phyloP scores from a whole-genome alignment of 2,797 vertebrate species.

The Thamnophis elegans region DNA sequence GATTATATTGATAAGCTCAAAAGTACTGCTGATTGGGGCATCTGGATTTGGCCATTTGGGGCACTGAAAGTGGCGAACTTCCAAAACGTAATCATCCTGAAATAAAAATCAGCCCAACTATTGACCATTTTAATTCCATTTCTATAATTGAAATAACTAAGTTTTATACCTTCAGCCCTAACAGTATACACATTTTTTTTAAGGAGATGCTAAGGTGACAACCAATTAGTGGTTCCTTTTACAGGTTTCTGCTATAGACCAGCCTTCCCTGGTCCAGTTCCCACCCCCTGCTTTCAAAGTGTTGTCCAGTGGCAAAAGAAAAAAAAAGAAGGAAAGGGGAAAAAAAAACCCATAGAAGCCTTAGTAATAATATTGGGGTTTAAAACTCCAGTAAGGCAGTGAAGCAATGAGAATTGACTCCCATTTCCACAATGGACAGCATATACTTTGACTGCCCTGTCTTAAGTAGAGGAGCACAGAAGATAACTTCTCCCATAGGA shows the following conservation, averaged over 20 bases:
- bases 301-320: neutral
- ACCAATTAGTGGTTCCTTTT: neutral
- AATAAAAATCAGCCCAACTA: conserved; percentile 37
- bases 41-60: conserved; percentile 98
- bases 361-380: neutral
- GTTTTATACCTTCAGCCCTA: neutral
- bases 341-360: neutral
- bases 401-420: neutral
- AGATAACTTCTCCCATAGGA: neutral
- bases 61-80: conserved; percentile 98
- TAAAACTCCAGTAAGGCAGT: neutral
- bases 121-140: conserved; percentile 20
- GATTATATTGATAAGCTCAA: conserved; percentile 98
- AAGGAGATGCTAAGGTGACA: neutral
- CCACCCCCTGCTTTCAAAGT: neutral
- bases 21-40: conserved; percentile 94
- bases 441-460: neutral
- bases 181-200: neutral
- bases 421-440: neutral
- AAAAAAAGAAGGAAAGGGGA: neutral
- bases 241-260: neutral
- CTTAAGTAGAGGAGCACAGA: neutral
- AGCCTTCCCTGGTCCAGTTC: neutral
- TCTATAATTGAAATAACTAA: neutral
- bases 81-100: conserved; percentile 97